Conservation (phyloP, 2,888 invertebrate genomes). For the Idaea straminata region DNA sequence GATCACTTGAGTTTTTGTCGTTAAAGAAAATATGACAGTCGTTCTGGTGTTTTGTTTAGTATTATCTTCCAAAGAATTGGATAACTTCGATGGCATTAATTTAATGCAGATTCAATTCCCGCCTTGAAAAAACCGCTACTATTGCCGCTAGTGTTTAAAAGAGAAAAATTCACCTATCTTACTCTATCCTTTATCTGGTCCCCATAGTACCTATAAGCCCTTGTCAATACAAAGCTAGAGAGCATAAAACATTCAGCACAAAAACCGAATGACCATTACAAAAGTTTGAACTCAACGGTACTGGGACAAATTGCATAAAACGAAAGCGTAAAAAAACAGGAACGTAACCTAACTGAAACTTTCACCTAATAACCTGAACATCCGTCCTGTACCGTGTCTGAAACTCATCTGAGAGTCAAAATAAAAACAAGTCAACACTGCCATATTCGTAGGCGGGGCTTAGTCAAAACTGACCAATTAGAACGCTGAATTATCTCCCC, state of each 20-base stretch:
- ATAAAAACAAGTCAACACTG: constrained; percentile 63
- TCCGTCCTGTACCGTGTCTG: constrained; percentile 38
- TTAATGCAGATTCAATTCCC: no score
- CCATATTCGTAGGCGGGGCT: constrained; percentile 50
- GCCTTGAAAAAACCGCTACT: no score
- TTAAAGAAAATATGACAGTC: not conserved
- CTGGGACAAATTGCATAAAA: not conserved
- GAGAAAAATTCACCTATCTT: no score
- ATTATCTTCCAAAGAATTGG: no score
- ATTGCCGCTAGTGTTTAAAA: no score
- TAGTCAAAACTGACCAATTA: constrained; percentile 39
- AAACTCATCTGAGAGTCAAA: constrained; percentile 50
- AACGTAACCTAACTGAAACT: constrained; percentile 52
- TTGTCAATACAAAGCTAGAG: not conserved
- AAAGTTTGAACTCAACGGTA: not conserved
- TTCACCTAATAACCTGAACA: constrained; percentile 40
- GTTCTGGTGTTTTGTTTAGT: no score
- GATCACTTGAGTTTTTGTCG: not conserved
- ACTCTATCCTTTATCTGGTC: no score
- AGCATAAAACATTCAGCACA: not conserved
- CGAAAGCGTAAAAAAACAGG: constrained; percentile 6
- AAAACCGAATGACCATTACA: not conserved
- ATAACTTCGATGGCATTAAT: no score
- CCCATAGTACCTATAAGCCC: no score
- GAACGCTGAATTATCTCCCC: constrained; percentile 7